Base-by-base conservation (phyloP, 2,113 vertebrate species). In the Myrmecobius fasciatus region DNA sequence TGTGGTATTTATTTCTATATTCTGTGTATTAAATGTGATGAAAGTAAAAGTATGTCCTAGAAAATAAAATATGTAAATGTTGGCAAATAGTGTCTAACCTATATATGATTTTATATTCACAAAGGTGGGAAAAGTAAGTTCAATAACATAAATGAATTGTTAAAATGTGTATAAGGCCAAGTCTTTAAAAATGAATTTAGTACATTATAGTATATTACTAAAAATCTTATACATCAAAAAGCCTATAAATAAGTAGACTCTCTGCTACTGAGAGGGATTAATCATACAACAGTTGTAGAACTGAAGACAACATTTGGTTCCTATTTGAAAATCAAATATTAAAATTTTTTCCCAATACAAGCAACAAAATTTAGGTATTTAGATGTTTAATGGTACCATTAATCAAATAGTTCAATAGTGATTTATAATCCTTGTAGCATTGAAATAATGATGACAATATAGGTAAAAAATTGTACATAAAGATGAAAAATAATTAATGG, bases 301-400 rank as follows among this genome's bases (percentile, higher is more conserved):
- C 67, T 83, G 67, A 94, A 95, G 56, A 53, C 95, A 91, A 94
- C 90, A 93, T 43, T 92, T 93, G 67, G 17, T 43, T 96, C 46
- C 92, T 25, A 36, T 95, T 11, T 89, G 53, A 11, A 92, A 94
- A 53, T 31, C 17, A 93, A 91, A 92, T 92, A 83, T 83, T 83
- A 6, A 83, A 24, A 83, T 24, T 43, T 43, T 43, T 17, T 8
- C 17, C n/a, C 20, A 83, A 2, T 83, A n/a, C 20, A 43, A 1
- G 17, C n/a, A 83, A 83, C 20, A 95, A 17, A 91, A 54, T 67
- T 92, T 51, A 51, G 46, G 24, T 43, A n/a, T 91, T 46, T 91
- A 91, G 25, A 52, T 93, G n/a, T 83, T 52, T 83, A 89, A 28
- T 83, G 89, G 6, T 83, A 26, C 53, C 36, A 31, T 25, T 47